Base-by-base conservation (phyloP, 2,113 vertebrate species). In the Ictidomys tridecemlineatus region DNA sequence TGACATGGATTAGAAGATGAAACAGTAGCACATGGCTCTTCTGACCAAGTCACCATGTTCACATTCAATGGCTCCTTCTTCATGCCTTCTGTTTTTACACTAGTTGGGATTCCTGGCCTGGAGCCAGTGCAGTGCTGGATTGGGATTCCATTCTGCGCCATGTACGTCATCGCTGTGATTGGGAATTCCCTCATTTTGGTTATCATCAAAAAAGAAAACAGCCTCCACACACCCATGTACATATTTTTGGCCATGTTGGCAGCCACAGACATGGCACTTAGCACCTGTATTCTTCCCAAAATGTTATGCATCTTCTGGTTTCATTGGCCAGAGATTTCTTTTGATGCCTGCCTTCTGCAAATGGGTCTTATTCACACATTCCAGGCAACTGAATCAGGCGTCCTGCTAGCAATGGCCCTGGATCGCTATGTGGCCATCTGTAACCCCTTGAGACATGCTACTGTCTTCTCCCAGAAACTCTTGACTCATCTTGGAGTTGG, bases 371-470 rank as follows among this genome's bases (percentile, higher is more conserved):
- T 98, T 45, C 96, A 98, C 34, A 83, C 82, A 8, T 91, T 97
- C 37, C 93, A 97, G 77, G 90, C 83, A 12, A 90, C 37, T 1
- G 98, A 98, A 83, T 97, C 97, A 39, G 97, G 94, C 0, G 12
- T 97, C 32, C 58, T 97, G 3, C 26, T 97, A 61, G 77, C 93
- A 2, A 98, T 98, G 98, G 98, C 97, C 30, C 30, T 98, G 28
- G 97, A 98, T 87, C 61, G 95, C 28, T 97, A 91, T 51, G 95
- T 98, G 24, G 97, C 97, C 51, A 98, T 98, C 78, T 98, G 98
- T 48, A 13, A 95, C 30, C 96, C 91, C 0, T 51, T 98, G 73
- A 96, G 97, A 39, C 98, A 98, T 51, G 53, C 58, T 14, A 84
- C 97, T 24, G 67, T 98, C 56, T 95, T 98, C 32, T 97, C 96